Evolutionary conservation across 2,113 vertebrate genomes (phyloP), one percentile per base, ranked within the genome.

Genomic region (Apistogramma diplotaenia): DNA sequence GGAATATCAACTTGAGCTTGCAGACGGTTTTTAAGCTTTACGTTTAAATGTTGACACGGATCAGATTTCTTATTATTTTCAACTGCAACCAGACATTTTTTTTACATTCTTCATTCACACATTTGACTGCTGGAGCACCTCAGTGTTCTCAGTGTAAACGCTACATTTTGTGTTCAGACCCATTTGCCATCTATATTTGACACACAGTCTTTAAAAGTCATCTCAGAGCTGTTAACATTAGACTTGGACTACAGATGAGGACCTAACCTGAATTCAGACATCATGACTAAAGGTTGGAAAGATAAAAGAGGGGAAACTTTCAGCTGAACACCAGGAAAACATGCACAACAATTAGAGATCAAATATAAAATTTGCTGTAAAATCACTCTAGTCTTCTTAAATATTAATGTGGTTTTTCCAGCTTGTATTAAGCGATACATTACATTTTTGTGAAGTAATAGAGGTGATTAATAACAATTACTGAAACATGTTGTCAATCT

Each of bases 241-340:
- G 37, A 65, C 23, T 43, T 65, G 0, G n/a, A 16, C 60, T n/a
- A 40, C 11, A 62, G 1, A 15, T 62, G 4, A 65, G 61, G 43
- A 65, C 2, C n/a, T 25, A 27, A 43, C 37, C 5, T 46, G 21
- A 1, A 27, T 49, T 29, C 5, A 0, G 25, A 8, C 25, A 0
- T 29, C 1, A 29, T 29, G 43, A 0, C 25, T 49, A 19, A 49
- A 29, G 12, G 18, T 29, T 18, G 40, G 25, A 43, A 3, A 3
- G 0, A 21, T 0, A 27, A 29, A 49, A 0, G 7, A 31, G 9
- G 9, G 33, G 33, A 35, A 35, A 2, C 33, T 35, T 35, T 35
- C 33, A 35, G 8, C 33, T 8, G 33, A 35, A 33, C 31, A 5
- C 5, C 31, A 33, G 31, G 7, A 33, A 9, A 33, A 35, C 8